Evolutionary conservation across 2,113 vertebrate genomes (phyloP), one percentile per base, ranked within the genome.

Genomic region (Pedetes capensis): DNA sequence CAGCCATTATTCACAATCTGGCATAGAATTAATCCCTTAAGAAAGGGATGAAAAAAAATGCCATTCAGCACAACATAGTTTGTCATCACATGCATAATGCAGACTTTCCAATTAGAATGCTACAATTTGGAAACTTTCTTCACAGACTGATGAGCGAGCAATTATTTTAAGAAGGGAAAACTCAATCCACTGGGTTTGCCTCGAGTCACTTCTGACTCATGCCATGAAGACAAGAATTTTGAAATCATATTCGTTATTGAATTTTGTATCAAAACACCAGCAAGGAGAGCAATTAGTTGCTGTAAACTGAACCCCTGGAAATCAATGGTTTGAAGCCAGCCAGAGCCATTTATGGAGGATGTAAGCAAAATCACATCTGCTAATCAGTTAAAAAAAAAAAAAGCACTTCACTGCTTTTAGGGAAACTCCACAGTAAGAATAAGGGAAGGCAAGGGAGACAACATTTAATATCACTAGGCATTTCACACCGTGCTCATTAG

Each of bases 191-290:
- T 97, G 95, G 72, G 84, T 97, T 97, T 97, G 85, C 81, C 86
- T 98, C 32, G 10, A 94, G 93, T 97, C 95, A 94, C 87, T 96
- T 96, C 72, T 94, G 85, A 97, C 82, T 98, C 88, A 88, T 96
- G 93, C 61, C 64, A 1, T 95, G 90, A 91, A 97, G 68, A 72
- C 49, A 79, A 96, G 92, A 91, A 59, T 29, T 94, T 97, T 96
- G 59, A 80, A 97, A 95, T 89, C 87, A 91, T 86, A 95, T 95
- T 97, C 75, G 6, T 91, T 95, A 96, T 97, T 97, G 97, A 97
- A 91, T 98, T 97, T 98, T 96, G 51, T 97, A 97, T 97, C 94
- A 97, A 96, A 98, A 97, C 80, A 96, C 39, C 94, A 97, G 91
- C 84, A 83, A 96, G 92, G 87, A 97, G 86, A 92, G 85, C 96